These are phyloP conservation scores for Antheraea mylitta DNA, from an alignment of 1,140 invertebrate species.

Conservation along the genomic window DNA sequence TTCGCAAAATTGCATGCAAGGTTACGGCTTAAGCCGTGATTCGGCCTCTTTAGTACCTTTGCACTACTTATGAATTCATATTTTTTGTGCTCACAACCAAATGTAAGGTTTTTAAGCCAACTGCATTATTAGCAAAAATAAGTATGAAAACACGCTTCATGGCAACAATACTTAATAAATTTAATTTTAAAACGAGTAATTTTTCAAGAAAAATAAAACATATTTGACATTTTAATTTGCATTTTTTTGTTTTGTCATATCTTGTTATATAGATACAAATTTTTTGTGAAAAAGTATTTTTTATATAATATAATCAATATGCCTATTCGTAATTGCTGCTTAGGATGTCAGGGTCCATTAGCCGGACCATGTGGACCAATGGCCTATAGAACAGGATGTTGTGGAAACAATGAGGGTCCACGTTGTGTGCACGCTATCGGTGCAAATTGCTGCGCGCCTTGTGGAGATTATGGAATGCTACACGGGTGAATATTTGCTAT, in stretches of 20 bases:
- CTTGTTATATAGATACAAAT: not conserved
- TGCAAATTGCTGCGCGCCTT: constrained; percentile 40
- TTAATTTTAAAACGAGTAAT: no score
- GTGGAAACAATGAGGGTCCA: constrained; percentile 38
- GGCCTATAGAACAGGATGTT: constrained; percentile 33
- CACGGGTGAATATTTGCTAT: constrained; percentile 43
- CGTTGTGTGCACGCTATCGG: constrained; percentile 54
- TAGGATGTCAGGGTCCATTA: constrained; percentile 62
- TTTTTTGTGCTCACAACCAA: no score
- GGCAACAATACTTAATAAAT: not conserved
- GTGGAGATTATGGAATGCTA: constrained; percentile 43
- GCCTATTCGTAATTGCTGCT: constrained; percentile 62
- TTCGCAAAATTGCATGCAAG: no score
- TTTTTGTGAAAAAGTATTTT: not conserved
- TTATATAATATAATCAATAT: constrained; percentile 25
- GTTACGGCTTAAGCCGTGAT: no score
- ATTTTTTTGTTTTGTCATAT: not conserved
- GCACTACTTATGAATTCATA: no score
- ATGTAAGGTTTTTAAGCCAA: no score
- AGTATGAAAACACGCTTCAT: no score
- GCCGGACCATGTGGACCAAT: constrained; percentile 49
- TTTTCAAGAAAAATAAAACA: not conserved
- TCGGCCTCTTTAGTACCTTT: no score
- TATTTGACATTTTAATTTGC: not conserved
- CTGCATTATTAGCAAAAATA: no score